Base-by-base conservation (phyloP, 2,888 invertebrate species). In the Tipula unca region DNA sequence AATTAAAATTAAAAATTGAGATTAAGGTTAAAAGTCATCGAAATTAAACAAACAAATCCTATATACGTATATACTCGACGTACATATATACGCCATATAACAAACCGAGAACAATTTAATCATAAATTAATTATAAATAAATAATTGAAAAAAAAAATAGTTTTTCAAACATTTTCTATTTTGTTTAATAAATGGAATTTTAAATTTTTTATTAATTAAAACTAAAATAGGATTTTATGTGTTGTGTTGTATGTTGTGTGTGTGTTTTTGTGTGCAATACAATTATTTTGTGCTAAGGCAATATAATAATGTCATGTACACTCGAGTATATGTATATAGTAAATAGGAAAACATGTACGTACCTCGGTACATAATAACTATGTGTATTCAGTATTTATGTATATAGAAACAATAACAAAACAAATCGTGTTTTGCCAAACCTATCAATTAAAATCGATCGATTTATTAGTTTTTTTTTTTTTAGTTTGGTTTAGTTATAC, bases 401-500 rank as follows among this genome's bases (percentile, higher is more conserved):
- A 25, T 25, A 25, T 1, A 69, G 69, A 69, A 48, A 69, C 69
- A 69, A 69, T 48, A 69, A 69, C 69, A 54, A 54, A 0, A 54
- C 35, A 32, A 83, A 83, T 83, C 83, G 83, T 83, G 83, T 83
- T 83, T 83, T 83, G 35, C 83, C 83, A 83, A 83, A 83, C 83
- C 83, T 83, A 83, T 83, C 83, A 83, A 83, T 83, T 83, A 83
- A 83, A 83, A 83, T 83, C 83, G 83, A 83, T 83, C 83, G 83
- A 83, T 83, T 83, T 83, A 32, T 83, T 83, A 32, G 29, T 48
- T n/a, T n/a, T n/a, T n/a, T n/a, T n/a, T 82, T 82, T 82, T 14
- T 82, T 82, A 29, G 35, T 69, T 69, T 69, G 8, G 20, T 69
- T 69, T 25, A 25, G 20, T 10, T 54, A 54, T 48, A 48, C 48